Conservation (phyloP, 37 sponge, comb jelly and placozoan genomes). For the Cliona cf. orientalis region DNA sequence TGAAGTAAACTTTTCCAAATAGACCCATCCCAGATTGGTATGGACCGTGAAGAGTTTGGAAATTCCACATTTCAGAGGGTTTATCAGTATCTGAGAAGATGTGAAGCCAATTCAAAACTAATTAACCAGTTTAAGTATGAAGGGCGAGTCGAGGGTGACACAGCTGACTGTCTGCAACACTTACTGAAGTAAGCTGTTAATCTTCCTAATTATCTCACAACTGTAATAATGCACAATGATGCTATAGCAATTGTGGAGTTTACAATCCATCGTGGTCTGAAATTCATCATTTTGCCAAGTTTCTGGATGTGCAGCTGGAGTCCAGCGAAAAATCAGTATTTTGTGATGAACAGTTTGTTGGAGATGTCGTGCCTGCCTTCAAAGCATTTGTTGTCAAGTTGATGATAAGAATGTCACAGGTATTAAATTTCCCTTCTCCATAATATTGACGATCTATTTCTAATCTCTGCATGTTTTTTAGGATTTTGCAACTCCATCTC, state of each 20-base stretch:
- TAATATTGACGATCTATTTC: not conserved
- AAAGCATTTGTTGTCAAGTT: slow-evolving; percentile 88
- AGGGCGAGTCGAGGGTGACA: slow-evolving; percentile 16
- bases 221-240: not conserved
- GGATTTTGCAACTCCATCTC: slow-evolving; percentile 55
- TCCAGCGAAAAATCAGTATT: slow-evolving; percentile 67
- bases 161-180: slow-evolving; percentile 31
- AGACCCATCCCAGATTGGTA: slow-evolving; percentile 1
- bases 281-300: slow-evolving; percentile 81
- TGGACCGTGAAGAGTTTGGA: slow-evolving; percentile 47
- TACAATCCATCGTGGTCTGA: slow-evolving; percentile 81
- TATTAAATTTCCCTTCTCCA: slow-evolving; percentile 6
- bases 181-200: slow-evolving; percentile 24
- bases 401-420: slow-evolving; percentile 86
- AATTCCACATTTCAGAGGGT: slow-evolving; percentile 62
- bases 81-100: slow-evolving; percentile 65
- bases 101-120: not conserved
- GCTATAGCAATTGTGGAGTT: slow-evolving; percentile 38
- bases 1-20: not conserved
- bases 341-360: slow-evolving; percentile 38
- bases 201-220: not conserved
- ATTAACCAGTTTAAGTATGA: slow-evolving; percentile 46
- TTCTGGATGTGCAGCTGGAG: slow-evolving; percentile 72
- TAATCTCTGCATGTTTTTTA: not conserved
- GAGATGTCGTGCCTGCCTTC: slow-evolving; percentile 53